Percentiles rank a stretch among this genome's conserved stretches.
These are phyloP conservation scores for Eupithecia inturbata DNA, from an alignment of 2,888 invertebrate species.

Conservation along the genomic window DNA sequence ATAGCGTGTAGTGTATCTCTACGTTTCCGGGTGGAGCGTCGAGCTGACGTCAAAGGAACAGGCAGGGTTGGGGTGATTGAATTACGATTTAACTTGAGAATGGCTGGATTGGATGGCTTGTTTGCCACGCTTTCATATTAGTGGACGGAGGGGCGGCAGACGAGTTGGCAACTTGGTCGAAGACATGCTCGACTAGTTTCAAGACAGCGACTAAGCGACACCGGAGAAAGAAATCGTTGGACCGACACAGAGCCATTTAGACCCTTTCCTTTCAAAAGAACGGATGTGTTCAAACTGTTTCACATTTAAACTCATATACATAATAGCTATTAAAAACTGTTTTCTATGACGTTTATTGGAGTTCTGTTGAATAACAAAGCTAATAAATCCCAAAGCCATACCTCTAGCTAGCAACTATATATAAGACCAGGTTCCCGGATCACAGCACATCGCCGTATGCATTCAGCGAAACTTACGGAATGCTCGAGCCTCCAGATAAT, in stretches of 20 bases:
- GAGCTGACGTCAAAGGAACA: conserved; percentile 29
- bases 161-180: not conserved
- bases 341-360: not conserved
- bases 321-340: not conserved
- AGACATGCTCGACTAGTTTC: not conserved
- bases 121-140: conserved; percentile 33
- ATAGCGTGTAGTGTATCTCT: not conserved
- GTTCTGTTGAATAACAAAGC: not conserved
- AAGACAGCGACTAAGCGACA: not conserved
- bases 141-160: conserved; percentile 7
- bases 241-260: not conserved
- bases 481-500: conserved; percentile 2
- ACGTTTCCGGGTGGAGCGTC: conserved; percentile 4
- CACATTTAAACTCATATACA: not conserved
- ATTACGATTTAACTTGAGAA: conserved; percentile 27
- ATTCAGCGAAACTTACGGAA: not conserved
- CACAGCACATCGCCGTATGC: not conserved
- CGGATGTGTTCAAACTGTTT: not conserved
- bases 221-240: not conserved
- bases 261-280: not conserved
- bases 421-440: not conserved
- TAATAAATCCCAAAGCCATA: not conserved
- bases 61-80: conserved; percentile 19
- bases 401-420: not conserved
- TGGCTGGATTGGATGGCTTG: conserved; percentile 23